These are phyloP conservation scores for Drosophila paulistorum DNA, from an alignment of 1,140 invertebrate species.

Conservation along the genomic window DNA sequence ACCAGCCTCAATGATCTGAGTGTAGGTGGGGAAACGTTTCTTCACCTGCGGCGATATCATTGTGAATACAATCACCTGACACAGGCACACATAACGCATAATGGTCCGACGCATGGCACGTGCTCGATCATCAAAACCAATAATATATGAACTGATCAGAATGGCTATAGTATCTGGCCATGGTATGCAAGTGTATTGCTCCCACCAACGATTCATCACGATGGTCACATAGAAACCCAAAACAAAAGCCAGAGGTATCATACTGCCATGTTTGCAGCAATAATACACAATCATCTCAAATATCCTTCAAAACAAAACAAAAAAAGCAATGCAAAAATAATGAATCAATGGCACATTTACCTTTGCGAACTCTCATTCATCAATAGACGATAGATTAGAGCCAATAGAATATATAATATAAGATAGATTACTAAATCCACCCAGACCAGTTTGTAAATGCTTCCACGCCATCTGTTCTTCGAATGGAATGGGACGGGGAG, in stretches of 20 bases:
- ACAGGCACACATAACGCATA: constrained; percentile 92
- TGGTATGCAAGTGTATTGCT: constrained; percentile 90
- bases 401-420: constrained; percentile 90
- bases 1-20: constrained; percentile 94
- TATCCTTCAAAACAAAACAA: constrained; percentile 73
- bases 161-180: constrained; percentile 93
- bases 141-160: constrained; percentile 85
- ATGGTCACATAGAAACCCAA: constrained; percentile 96
- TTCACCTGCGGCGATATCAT: constrained; percentile 95
- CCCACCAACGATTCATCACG: constrained; percentile 97
- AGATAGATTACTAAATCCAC: constrained; percentile 94
- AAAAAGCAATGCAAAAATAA: neutral
- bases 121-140: constrained; percentile 90
- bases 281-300: constrained; percentile 90
- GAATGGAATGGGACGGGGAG: no score
- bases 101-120: constrained; percentile 94
- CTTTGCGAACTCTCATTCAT: constrained; percentile 89
- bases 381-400: constrained; percentile 91
- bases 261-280: constrained; percentile 89
- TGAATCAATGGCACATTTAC: constrained; percentile 83
- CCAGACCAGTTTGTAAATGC: constrained; percentile 98
- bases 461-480: constrained; percentile 93
- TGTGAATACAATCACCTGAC: constrained; percentile 91
- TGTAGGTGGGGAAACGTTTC: constrained; percentile 94
- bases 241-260: constrained; percentile 94